Conservation (phyloP, 2,113 vertebrate genomes). For the Gasterosteus nipponicus region DNA sequence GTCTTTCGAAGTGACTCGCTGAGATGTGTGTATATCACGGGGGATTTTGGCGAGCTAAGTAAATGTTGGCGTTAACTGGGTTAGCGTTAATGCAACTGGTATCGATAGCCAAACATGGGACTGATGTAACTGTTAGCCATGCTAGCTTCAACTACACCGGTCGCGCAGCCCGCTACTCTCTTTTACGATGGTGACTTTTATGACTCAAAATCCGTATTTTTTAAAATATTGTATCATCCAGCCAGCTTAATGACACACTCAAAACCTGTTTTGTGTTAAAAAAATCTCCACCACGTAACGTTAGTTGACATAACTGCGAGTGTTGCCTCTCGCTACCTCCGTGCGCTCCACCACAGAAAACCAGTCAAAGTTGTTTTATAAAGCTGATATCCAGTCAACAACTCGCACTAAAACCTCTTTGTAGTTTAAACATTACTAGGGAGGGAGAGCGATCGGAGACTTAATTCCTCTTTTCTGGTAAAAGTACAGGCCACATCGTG, state of each 20-base stretch:
- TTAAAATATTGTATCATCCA: not conserved
- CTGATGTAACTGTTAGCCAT: not conserved
- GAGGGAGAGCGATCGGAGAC: conserved; percentile 15
- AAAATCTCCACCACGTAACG: not conserved
- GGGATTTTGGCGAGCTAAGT: not conserved
- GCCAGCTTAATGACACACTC: not conserved
- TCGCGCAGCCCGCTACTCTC: not conserved
- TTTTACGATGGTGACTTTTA: not conserved
- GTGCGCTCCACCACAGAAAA: not conserved
- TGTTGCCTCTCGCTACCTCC: not conserved
- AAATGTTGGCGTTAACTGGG: not conserved
- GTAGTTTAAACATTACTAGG: conserved; percentile 25
- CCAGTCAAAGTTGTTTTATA: conserved; percentile 1
- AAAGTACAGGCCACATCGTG: conserved; percentile 25
- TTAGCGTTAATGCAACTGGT: conserved; percentile 29
- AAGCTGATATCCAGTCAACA: conserved; percentile 35
- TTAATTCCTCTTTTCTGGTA: conserved; percentile 38
- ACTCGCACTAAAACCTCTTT: conserved; percentile 59
- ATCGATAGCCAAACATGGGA: conserved; percentile 39
- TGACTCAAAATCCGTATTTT: no score
- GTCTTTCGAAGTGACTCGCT: not conserved
- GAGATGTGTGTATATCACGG: not conserved
- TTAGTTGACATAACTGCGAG: not conserved
- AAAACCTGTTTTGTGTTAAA: not conserved
- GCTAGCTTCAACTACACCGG: not conserved